A percentile compares a stretch with the other conserved stretches of the same genome.
phyloP scores from a whole-genome alignment of 2,797 vertebrate genomes.

The Pangasius larnaudii region DNA sequence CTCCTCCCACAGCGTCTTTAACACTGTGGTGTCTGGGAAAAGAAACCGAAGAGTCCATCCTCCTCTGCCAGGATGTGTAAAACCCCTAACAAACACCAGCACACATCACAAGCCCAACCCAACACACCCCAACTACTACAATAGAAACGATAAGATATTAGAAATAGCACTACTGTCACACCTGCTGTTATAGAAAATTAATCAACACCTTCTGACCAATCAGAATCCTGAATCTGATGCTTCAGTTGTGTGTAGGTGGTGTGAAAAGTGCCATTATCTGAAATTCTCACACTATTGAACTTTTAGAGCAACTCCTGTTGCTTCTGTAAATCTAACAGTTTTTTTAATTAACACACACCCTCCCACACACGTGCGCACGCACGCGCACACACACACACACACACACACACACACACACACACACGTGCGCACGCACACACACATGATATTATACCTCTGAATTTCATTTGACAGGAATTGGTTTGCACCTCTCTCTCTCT shows the following conservation, averaged over 20 bases:
- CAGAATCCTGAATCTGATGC: background rate
- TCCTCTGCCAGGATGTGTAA: background rate
- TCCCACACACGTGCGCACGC: background rate
- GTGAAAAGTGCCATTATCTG: too few relatives aligned
- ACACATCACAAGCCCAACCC: background rate
- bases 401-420: background rate
- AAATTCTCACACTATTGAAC: background rate
- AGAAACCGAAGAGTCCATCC: background rate
- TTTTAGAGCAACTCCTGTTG: background rate
- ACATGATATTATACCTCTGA: background rate
- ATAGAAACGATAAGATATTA: background rate
- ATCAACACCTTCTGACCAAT: background rate
- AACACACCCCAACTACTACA: background rate
- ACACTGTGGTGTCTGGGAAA: background rate
- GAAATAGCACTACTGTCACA: background rate
- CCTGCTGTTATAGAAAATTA: background rate
- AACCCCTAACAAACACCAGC: background rate
- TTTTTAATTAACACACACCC: background rate
- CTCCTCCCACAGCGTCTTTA: background rate
- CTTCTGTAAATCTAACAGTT: background rate
- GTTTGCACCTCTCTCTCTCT: background rate
- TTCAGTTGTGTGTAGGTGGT: background rate
- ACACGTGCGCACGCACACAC: background rate
- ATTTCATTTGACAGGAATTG: background rate
- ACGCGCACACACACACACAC: conserved; percentile 1